Evolutionary conservation across 2,797 vertebrate genomes (phyloP).

Genomic region (Enteromius paludinosus): DNA sequence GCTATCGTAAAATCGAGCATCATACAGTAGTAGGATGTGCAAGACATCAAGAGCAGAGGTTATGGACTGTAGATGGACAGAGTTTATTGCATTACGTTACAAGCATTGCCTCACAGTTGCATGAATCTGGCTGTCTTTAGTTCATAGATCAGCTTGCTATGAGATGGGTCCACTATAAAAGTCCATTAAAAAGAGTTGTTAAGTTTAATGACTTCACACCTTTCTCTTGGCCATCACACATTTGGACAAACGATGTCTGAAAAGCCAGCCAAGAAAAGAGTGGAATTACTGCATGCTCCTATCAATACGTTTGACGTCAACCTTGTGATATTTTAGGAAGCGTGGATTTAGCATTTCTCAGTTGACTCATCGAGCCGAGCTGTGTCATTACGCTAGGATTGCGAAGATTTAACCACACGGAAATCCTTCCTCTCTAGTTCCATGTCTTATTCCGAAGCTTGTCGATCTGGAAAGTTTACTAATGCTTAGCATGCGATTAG

Average conservation of each 20-base stretch:
- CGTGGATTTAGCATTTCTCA: constrained; percentile 4
- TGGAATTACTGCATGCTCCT: neutral
- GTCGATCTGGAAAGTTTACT: constrained; percentile 46
- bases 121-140: constrained; percentile 7
- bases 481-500: constrained; percentile 54
- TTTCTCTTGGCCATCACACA: neutral
- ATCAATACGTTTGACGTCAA: constrained; percentile 5
- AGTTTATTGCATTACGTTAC: constrained; percentile 21
- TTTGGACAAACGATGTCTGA: constrained; percentile 17
- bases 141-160: constrained; percentile 22
- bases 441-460: constrained; percentile 13
- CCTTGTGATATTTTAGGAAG: constrained; percentile 10
- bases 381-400: constrained; percentile 41
- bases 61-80: constrained; percentile 31
- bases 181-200: constrained; percentile 20
- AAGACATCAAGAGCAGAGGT: constrained; percentile 27
- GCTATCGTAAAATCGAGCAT: constrained; percentile 19
- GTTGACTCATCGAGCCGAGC: constrained; percentile 29
- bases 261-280: neutral
- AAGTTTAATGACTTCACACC: constrained; percentile 24
- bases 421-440: constrained; percentile 46
- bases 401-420: constrained; percentile 33
- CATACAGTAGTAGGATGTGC: neutral
- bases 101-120: constrained; percentile 50
- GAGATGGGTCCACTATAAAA: constrained; percentile 20